Base-by-base conservation (phyloP, 2,113 vertebrate genomes). In the Cochlearius cochlearius region DNA sequence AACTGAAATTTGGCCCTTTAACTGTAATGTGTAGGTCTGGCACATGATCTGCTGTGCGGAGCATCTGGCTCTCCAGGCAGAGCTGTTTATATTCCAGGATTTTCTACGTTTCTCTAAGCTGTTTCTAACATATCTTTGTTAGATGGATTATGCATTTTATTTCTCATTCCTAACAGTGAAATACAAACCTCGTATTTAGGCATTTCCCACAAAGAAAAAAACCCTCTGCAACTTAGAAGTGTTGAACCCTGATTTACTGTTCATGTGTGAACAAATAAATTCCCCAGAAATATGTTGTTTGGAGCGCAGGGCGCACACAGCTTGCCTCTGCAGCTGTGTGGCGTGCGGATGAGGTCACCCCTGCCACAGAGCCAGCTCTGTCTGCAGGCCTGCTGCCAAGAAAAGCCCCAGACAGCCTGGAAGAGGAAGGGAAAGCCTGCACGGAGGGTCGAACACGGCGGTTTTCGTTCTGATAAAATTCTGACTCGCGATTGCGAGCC, bases 201-300 rank as follows among this genome's bases (percentile, higher is more conserved):
- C 90, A 91, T 97, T 96, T 96, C 94, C 84, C 94, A 95, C 66
- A 94, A 93, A 96, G 76, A 63, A 68, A 74, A 74, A 90, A 90
- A 29, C 50, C 43, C 59, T 68, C 62, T 81, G 67, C 53, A 81
- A 29, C 76, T 92, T 52, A 43, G 71, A 73, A 92, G 55, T 25
- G 59, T 73, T 39, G 76, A 86, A 66, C 4, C 66, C 69, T 88
- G 95, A 97, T 97, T 95, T 95, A 94, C 58, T 62, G 90, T 75
- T 96, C 67, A 39, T 85, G 88, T 97, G 96, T 63, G 91, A 97
- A 96, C 81, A 94, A 90, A 94, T 94, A 82, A 91, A 78, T 92
- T 62, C 74, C 60, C 93, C 93, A 58, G 95, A 91, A 90, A 85
- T 85, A 58, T 63, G 92, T 45, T 89, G 83, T 86, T 94, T 66